Base-by-base conservation (phyloP, 2,797 vertebrate species). In the Spheniscus humboldti region DNA sequence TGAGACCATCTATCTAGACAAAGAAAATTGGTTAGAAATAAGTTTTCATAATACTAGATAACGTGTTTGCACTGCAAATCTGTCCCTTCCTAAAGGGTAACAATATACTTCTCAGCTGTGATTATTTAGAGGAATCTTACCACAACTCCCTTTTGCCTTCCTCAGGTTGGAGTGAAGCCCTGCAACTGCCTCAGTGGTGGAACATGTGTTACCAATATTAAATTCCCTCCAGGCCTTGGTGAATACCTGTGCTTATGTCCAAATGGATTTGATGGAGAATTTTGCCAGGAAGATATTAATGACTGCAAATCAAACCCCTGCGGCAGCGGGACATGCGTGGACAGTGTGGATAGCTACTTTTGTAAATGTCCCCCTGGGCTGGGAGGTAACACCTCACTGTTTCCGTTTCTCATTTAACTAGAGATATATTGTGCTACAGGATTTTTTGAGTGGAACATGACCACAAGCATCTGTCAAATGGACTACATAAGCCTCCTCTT, bases 181-280 rank as follows among this genome's bases (percentile, higher is more conserved):
- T 99, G 99, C 62, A 97, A 97, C 33, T 99, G 98, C 94, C 96
- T 95, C 74, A 98, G 95, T 5, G 97, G 98, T 27, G 98, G 98
- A 8, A 97, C 96, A 0, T 99, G 95, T 83, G 97, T 98, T 91
- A 98, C 98, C 5, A 98, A 99, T 23, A 97, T 99, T 22, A 96
- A 97, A 66, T 97, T 98, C 95, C 98, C 98, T 1, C 98, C 98
- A 2, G 99, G 99, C 85, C 98, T 98, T 8, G 98, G 98, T 43
- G 97, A 97, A 97, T 98, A 98, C 96, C 97, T 99, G 85, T 99
- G 99, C 28, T 86, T 98, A 18, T 99, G 99, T 88, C 98, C 97
- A 4, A 92, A 88, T 7, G 98, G 98, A 10, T 97, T 95, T 67
- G 97, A 73, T 41, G 98, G 99, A 4, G 94, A 97, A 41, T 92